phyloP scores from a whole-genome alignment of 2,888 invertebrate genomes.

The Pyrrhia umbra region DNA sequence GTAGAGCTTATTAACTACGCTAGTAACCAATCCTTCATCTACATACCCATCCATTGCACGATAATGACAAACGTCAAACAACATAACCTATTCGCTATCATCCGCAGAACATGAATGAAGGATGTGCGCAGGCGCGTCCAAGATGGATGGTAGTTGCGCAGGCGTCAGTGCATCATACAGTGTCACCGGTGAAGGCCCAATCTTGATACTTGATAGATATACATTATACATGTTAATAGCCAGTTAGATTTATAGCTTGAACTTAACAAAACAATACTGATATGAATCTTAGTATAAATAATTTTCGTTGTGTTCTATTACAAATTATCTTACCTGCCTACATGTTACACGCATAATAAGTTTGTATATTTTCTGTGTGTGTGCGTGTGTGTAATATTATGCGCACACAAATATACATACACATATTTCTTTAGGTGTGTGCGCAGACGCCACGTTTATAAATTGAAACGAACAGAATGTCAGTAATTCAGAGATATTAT shows the following conservation, averaged over 20 bases:
- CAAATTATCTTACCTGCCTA: constrained; percentile 42
- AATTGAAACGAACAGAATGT: constrained; percentile 39
- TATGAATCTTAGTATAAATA: constrained; percentile 54
- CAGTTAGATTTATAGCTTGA: constrained; percentile 53
- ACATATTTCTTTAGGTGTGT: not conserved
- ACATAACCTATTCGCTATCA: constrained; percentile 51
- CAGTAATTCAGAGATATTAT: constrained; percentile 39
- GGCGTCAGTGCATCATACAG: constrained; percentile 56
- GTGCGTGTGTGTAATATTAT: constrained; percentile 7
- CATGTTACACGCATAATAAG: constrained; percentile 16
- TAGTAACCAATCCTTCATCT: constrained; percentile 18
- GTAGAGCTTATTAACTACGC: not conserved
- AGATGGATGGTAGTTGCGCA: constrained; percentile 56
- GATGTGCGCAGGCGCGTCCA: constrained; percentile 49
- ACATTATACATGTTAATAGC: constrained; percentile 55
- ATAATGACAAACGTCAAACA: constrained; percentile 51
- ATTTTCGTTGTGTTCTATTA: constrained; percentile 48
- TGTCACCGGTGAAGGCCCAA: constrained; percentile 57
- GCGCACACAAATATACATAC: not conserved
- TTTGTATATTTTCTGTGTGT: constrained; percentile 6
- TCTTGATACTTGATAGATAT: constrained; percentile 55
- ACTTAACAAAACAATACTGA: constrained; percentile 60
- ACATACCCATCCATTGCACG: constrained; percentile 30
- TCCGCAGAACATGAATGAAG: constrained; percentile 51
- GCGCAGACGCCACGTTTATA: constrained; percentile 28